Base-by-base conservation (phyloP, 2,888 invertebrate species). In the Gisinianus flammeolus region DNA sequence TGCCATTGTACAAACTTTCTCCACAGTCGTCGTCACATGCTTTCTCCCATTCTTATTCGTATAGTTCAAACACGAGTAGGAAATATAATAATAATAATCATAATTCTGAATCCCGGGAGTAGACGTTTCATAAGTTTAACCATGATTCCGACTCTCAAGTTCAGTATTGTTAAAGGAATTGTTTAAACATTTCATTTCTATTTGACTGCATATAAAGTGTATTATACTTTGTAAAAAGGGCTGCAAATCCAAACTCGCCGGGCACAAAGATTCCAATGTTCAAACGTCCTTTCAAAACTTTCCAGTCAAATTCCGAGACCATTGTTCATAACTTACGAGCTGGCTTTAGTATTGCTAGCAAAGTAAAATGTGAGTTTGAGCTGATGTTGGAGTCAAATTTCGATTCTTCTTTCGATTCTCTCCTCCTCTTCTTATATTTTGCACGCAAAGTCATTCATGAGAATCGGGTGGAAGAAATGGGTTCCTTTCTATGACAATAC, bases 281-380 rank as follows among this genome's bases (percentile, higher is more conserved):
- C n/a, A n/a, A n/a, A n/a, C n/a, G n/a, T n/a, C 44, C 30, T 64
- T 71, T 71, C 31, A 44, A 71, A 77, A 77, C 28, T 77, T 77
- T 72, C 72, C 28, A 56, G 31, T 72, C 72, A 70, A 28, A 70
- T 62, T 69, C 62, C 22, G 69, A 35, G 24, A n/a, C 28, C 62
- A 70, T 76, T 76, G 69, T 69, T 69, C 68, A 76, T 76, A 76
- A 76, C 35, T 76, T 70, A 69, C 26, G 69, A 76, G 76, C 24
- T 33, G 73, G 64, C 35, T 73, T 62, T 30, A 56, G 44, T 44
- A 44, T 44, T 44, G 19, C 19, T 12, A 16, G 19, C 2, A 19
- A 28, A 58, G 62, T 19, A 33, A 72, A 31, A 31, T 58, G 58
- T n/a, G 58, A 58, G 58, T 58, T 58, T 30, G 58, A 70, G 70